phyloP scores from a whole-genome alignment of 2,888 invertebrate genomes.

The Lacanobia oleracea region DNA sequence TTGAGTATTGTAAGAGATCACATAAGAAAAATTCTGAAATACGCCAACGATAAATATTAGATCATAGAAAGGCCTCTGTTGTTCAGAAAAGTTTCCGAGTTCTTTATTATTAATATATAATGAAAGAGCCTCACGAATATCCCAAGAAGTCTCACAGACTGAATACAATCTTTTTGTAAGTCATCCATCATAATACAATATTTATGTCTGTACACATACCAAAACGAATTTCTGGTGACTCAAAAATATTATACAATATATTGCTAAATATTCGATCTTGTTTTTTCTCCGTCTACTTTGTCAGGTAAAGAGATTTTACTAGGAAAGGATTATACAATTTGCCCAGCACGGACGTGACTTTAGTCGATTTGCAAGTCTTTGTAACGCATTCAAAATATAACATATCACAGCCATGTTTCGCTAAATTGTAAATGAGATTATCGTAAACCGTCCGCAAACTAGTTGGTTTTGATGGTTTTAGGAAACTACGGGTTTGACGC shows the following conservation, averaged over 20 bases:
- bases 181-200: constrained; percentile 33
- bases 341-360: constrained; percentile 59
- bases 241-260: constrained; percentile 46
- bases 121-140: constrained; percentile 26
- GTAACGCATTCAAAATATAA: constrained; percentile 48
- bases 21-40: constrained; percentile 34
- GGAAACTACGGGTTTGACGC: constrained; percentile 57
- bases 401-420: constrained; percentile 45
- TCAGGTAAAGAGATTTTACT: constrained; percentile 62
- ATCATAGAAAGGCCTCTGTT: constrained; percentile 37
- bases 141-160: constrained; percentile 38
- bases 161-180: constrained; percentile 50
- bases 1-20: constrained; percentile 21
- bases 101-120: constrained; percentile 40
- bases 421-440: constrained; percentile 58
- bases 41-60: constrained; percentile 51
- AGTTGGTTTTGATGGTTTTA: constrained; percentile 63
- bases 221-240: constrained; percentile 47
- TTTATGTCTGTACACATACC: constrained; percentile 35
- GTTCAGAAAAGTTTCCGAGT: constrained; percentile 41
- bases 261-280: constrained; percentile 33
- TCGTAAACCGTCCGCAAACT: constrained; percentile 58
- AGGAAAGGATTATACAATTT: constrained; percentile 56
- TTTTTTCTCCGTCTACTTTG: constrained; percentile 16
- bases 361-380: constrained; percentile 47